phyloP scores from a whole-genome alignment of 1,140 invertebrate species.

The Drosophila auraria region DNA sequence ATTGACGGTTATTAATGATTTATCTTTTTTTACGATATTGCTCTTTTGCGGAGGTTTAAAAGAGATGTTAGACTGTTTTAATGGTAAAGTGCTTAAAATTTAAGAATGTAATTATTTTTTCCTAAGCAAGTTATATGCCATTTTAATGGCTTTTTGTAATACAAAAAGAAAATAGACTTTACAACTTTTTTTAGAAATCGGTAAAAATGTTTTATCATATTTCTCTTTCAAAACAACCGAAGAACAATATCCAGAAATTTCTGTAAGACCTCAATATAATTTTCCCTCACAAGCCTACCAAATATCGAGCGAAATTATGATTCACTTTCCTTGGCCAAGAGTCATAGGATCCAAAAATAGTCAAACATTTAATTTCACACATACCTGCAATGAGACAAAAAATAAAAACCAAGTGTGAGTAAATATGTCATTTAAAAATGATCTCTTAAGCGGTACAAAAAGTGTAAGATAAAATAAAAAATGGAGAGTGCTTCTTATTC shows the following conservation, averaged over 20 bases:
- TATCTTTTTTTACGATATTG: slow-evolving; percentile 12
- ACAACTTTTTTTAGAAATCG: not conserved
- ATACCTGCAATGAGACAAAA: slow-evolving; percentile 66
- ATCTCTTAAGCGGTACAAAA: slow-evolving; percentile 21
- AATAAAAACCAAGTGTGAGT: slow-evolving; percentile 29
- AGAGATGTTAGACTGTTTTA: not conserved
- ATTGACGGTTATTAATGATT: slow-evolving; percentile 32
- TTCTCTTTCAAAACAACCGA: no score
- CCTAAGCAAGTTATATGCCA: not conserved
- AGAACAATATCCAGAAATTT: no score
- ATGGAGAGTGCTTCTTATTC: slow-evolving; percentile 48
- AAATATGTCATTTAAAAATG: slow-evolving; percentile 69
- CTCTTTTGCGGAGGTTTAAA: slow-evolving; percentile 4
- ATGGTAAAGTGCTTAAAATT: not conserved
- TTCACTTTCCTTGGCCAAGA: slow-evolving; percentile 10
- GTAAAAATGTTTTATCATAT: no score
- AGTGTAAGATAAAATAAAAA: slow-evolving; percentile 26
- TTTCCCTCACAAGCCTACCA: no score
- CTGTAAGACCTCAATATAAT: not conserved
- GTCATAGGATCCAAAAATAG: slow-evolving; percentile 19
- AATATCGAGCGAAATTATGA: slow-evolving; percentile 5
- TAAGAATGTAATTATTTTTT: not conserved
- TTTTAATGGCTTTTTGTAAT: not conserved
- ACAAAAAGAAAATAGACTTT: not conserved
- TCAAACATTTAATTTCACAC: slow-evolving; percentile 33